Evolutionary conservation across 2,888 invertebrate species (phyloP).

Genomic region (Caenorhabditis sp.): DNA sequence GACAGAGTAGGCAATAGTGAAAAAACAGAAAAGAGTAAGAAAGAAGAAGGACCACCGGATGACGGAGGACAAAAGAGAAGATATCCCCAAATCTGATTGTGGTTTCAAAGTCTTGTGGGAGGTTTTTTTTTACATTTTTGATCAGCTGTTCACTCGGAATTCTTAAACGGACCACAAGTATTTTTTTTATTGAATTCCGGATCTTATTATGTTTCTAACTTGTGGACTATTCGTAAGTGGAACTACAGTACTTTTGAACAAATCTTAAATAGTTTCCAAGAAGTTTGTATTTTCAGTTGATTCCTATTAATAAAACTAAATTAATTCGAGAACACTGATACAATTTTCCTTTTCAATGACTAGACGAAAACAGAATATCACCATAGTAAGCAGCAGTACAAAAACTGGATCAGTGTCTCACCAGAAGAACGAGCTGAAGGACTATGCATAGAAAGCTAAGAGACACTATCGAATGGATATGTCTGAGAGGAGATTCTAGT

Average conservation of each 20-base stretch:
- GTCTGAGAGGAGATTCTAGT: constrained; percentile 5
- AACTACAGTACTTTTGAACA: too few species aligned
- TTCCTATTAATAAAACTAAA: neutral
- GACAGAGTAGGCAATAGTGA: constrained; percentile 37
- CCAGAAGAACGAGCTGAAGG: constrained; percentile 23
- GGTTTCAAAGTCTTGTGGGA: constrained; percentile 10
- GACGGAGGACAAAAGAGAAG: constrained; percentile 6
- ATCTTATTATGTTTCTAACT: too few species aligned
- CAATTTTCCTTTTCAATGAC: neutral
- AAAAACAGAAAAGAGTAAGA: constrained; percentile 27
- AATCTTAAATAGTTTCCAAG: too few species aligned
- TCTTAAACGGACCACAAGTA: neutral
- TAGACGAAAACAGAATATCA: constrained; percentile 15
- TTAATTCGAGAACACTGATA: neutral
- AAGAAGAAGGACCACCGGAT: constrained; percentile 26
- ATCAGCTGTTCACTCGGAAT: constrained; percentile 18
- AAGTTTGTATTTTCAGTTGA: neutral
- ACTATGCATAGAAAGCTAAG: neutral
- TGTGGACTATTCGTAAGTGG: too few species aligned
- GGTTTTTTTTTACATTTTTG: constrained; percentile 13
- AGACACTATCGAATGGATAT: neutral
- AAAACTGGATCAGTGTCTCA: constrained; percentile 37
- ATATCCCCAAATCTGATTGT: constrained; percentile 35
- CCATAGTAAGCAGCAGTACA: constrained; percentile 1
- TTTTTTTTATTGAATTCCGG: neutral